Conservation (phyloP, 1,140 invertebrate genomes). For the Epicauta chinensis region DNA sequence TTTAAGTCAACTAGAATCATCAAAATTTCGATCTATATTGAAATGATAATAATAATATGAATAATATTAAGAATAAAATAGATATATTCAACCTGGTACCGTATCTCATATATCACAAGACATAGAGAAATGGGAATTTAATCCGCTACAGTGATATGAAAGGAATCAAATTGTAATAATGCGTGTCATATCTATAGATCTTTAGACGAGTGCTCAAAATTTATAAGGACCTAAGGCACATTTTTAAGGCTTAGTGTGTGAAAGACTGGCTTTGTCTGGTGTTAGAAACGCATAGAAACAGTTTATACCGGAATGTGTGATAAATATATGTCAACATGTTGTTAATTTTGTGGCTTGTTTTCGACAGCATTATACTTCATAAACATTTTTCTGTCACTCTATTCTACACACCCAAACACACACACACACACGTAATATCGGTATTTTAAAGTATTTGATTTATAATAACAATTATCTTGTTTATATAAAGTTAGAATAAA, state of each 20-base stretch:
- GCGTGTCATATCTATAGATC: constrained; percentile 18
- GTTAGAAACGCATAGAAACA: constrained; percentile 13
- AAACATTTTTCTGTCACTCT: no score
- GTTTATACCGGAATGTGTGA: constrained; percentile 7
- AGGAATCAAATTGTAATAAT: constrained; percentile 15
- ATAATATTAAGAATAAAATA: no score
- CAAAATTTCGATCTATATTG: not conserved
- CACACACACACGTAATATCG: no score
- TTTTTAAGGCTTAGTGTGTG: constrained; percentile 8
- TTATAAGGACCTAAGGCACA: constrained; percentile 4
- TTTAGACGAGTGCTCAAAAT: constrained; percentile 15
- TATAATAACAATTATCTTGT: no score
- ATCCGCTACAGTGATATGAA: not conserved
- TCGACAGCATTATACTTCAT: not conserved
- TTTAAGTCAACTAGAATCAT: not conserved
- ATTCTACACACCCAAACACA: no score
- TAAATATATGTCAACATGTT: constrained; percentile 16
- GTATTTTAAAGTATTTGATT: no score
- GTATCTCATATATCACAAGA: no score
- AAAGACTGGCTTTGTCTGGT: constrained; percentile 11
- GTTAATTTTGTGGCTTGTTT: constrained; percentile 10
- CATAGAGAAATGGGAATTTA: not conserved
- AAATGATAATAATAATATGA: no score
- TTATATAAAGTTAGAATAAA: no score
- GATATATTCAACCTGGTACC: no score